Evolutionary conservation across 2,797 vertebrate species (phyloP).

Genomic region (Columba guinea): DNA sequence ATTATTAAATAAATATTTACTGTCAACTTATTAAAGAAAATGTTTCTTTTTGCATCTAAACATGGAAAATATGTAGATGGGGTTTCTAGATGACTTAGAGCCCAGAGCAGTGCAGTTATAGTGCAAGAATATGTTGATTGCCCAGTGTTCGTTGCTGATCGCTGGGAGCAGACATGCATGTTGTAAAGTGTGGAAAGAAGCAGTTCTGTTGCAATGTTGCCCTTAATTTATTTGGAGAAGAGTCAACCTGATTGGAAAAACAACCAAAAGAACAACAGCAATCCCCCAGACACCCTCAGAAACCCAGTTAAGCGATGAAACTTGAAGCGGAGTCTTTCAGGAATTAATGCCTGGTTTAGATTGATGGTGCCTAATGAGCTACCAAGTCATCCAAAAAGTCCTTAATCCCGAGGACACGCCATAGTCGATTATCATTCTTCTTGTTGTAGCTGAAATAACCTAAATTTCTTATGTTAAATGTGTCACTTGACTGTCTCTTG

Average conservation of each 20-base stretch:
- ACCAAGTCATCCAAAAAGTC: not conserved
- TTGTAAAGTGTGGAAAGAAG: not conserved
- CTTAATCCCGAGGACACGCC: not conserved
- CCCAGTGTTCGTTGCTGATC: not conserved
- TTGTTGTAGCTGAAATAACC: not conserved
- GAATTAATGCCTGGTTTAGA: not conserved
- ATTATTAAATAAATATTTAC: not conserved
- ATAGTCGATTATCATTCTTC: not conserved
- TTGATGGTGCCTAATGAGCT: not conserved
- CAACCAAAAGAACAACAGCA: not conserved
- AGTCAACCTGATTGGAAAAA: not conserved
- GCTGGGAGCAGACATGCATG: not conserved
- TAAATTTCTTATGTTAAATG: not conserved
- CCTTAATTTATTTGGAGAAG: constrained; percentile 5
- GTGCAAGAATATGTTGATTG: not conserved
- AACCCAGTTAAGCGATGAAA: not conserved
- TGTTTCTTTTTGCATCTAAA: not conserved
- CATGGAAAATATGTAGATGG: not conserved
- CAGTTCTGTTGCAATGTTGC: not conserved
- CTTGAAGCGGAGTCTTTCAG: not conserved
- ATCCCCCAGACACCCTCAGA: not conserved
- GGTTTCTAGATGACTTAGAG: not conserved
- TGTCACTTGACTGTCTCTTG: not conserved
- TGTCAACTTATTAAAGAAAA: not conserved
- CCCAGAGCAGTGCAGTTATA: not conserved